These are phyloP conservation scores for Caenorhabditis sinica DNA, from an alignment of 2,888 invertebrate species.

Conservation along the genomic window DNA sequence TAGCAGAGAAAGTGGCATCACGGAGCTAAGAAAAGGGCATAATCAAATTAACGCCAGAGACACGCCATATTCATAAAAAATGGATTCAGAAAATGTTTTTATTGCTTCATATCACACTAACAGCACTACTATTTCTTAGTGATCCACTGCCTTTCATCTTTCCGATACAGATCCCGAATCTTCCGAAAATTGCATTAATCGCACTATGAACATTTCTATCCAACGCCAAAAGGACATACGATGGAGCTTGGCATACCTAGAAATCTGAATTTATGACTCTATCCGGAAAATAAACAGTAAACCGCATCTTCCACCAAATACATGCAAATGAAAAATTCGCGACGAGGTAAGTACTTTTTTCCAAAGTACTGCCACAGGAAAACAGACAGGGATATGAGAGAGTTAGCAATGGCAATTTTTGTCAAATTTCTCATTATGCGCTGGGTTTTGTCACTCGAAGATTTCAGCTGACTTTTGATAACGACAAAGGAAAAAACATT, in stretches of 20 bases:
- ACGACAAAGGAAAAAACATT: neutral
- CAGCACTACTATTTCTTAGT: neutral
- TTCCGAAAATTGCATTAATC: neutral
- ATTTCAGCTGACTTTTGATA: neutral
- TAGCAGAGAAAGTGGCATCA: too few relatives aligned
- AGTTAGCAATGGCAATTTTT: neutral
- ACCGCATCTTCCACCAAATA: neutral
- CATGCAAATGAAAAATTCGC: neutral
- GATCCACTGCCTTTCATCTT: neutral
- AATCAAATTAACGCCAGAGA: too few relatives aligned
- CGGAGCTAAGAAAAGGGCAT: too few relatives aligned
- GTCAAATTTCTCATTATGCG: conserved; percentile 19
- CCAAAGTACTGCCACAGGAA: conserved; percentile 17
- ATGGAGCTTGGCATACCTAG: conserved; percentile 3
- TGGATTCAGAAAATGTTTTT: too few relatives aligned
- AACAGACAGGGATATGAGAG: neutral
- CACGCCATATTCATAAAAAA: too few relatives aligned
- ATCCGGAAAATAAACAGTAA: too few relatives aligned
- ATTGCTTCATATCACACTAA: neutral
- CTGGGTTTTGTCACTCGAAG: neutral
- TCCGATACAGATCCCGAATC: neutral
- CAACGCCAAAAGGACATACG: neutral
- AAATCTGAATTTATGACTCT: too few relatives aligned
- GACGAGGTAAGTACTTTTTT: neutral
- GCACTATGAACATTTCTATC: neutral